Conservation (phyloP, 2,797 vertebrate species). For the Cynodonichthys magdalenae region DNA sequence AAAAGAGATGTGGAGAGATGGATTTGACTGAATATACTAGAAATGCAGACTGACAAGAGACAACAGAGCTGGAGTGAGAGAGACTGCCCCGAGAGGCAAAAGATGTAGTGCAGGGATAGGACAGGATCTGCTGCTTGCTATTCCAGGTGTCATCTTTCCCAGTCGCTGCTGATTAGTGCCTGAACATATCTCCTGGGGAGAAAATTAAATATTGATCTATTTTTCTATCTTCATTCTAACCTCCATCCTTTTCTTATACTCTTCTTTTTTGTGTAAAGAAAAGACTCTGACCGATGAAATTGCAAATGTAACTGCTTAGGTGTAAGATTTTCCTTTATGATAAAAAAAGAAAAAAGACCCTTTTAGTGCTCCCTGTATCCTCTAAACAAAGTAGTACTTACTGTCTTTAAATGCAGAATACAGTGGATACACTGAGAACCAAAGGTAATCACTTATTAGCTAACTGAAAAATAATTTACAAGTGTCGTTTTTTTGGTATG, state of each 20-base stretch:
- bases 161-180: conserved; percentile 79
- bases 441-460: no score
- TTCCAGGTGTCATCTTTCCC: conserved; percentile 82
- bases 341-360: not conserved
- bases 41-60: conserved; percentile 32
- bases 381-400: no score
- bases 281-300: conserved; percentile 60
- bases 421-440: no score
- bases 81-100: conserved; percentile 39
- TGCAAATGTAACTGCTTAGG: conserved; percentile 64
- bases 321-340: conserved; percentile 29
- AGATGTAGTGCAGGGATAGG: conserved; percentile 36
- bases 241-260: conserved; percentile 22
- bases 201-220: conserved; percentile 88
- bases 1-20: conserved; percentile 39
- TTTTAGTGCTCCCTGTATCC: no score
- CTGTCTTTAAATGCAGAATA: not conserved
- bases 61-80: conserved; percentile 35
- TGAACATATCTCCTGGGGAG: conserved; percentile 81
- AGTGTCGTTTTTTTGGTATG: no score
- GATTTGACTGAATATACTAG: conserved; percentile 55
- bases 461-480: no score
- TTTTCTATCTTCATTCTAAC: conserved; percentile 70
- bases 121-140: conserved; percentile 73
- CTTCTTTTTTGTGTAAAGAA: conserved; percentile 43